phyloP scores from a whole-genome alignment of 2,888 invertebrate genomes.

The Troides helena region DNA sequence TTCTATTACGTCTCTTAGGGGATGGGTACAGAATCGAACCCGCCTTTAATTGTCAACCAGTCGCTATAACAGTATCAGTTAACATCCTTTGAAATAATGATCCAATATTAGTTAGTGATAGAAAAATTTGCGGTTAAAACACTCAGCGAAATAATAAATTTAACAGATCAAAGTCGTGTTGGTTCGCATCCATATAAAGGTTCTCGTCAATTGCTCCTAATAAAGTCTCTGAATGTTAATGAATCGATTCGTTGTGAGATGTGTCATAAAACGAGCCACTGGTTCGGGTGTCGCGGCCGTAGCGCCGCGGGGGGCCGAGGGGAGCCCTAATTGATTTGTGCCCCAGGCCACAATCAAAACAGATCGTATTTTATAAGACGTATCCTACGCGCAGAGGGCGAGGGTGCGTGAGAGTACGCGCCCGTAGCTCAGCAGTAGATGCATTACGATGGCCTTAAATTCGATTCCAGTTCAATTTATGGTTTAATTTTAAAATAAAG shows the following conservation, averaged over 20 bases:
- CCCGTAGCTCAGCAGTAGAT: conserved; percentile 33
- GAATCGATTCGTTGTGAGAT: conserved; percentile 74
- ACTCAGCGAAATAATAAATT: conserved; percentile 17
- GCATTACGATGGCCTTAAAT: conserved; percentile 35
- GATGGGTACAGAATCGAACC: too few species aligned
- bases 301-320: conserved; percentile 62
- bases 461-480: conserved; percentile 46
- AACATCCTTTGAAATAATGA: too few species aligned
- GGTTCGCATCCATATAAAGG: conserved; percentile 34
- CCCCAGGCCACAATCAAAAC: conserved; percentile 82
- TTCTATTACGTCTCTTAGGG: too few species aligned
- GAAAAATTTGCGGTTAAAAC: background rate
- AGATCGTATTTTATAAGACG: conserved; percentile 81
- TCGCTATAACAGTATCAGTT: too few species aligned
- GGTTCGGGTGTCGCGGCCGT: conserved; percentile 71
- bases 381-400: conserved; percentile 66
- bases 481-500: too few species aligned
- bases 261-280: conserved; percentile 80
- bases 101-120: background rate
- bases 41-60: too few species aligned
- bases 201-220: conserved; percentile 67
- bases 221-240: conserved; percentile 78
- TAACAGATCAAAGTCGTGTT: conserved; percentile 44
- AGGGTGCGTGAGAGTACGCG: conserved; percentile 52
- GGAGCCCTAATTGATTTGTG: conserved; percentile 80